Evolutionary conservation across 2,113 vertebrate species (phyloP).

Genomic region (Recurvirostra avosetta): DNA sequence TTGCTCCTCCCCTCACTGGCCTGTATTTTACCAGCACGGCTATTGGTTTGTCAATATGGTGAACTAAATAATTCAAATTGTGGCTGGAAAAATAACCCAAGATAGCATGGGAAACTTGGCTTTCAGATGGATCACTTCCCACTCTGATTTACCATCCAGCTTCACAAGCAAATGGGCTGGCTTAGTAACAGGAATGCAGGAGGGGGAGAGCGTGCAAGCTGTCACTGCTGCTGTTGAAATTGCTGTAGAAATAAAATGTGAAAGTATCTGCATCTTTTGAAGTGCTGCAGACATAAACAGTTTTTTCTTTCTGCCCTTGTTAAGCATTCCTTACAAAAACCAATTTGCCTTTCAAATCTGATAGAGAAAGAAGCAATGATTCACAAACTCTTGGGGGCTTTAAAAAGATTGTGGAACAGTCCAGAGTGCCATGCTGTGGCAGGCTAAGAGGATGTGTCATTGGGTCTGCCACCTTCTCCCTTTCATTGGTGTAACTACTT

Average conservation of each 20-base stretch:
- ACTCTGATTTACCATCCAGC: background rate
- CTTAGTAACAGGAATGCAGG: background rate
- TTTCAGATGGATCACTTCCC: background rate
- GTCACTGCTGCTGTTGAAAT: background rate
- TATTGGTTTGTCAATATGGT: background rate
- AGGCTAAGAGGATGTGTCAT: background rate
- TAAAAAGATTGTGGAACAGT: background rate
- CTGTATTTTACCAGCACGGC: background rate
- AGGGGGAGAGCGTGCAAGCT: background rate
- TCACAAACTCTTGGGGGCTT: background rate
- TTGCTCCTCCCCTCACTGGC: background rate
- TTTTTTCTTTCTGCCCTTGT: background rate
- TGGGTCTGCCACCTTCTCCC: background rate
- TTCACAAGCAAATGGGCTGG: background rate
- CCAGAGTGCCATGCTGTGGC: background rate
- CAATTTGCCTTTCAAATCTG: background rate
- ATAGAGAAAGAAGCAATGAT: background rate
- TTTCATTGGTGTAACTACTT: background rate
- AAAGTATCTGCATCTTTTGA: background rate
- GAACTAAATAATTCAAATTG: background rate
- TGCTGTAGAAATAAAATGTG: background rate
- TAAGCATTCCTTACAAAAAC: background rate
- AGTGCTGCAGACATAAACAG: background rate
- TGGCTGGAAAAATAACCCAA: background rate
- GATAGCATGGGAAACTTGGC: background rate